Evolutionary conservation across 2,113 vertebrate genomes (phyloP).

Genomic region (Cebus imitator): DNA sequence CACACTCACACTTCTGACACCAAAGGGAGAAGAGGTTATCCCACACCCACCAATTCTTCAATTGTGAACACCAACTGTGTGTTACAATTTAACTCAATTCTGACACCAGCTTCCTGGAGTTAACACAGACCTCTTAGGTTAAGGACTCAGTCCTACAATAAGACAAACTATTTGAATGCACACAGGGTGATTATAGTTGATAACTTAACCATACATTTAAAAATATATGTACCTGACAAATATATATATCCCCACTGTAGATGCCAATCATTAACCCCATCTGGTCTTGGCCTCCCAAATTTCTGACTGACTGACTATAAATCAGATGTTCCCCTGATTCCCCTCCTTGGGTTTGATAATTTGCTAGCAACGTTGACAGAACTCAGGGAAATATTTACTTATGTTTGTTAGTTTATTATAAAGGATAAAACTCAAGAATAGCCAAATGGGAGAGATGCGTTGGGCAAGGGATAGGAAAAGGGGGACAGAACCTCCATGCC

Average conservation of each 20-base stretch:
- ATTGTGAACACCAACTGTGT: neutral
- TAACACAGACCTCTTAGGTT: fast-evolving
- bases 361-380: neutral
- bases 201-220: too few relatives aligned
- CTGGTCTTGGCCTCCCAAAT: neutral
- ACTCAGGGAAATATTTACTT: neutral
- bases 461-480: neutral
- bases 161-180: neutral
- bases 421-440: neutral
- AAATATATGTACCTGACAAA: too few relatives aligned
- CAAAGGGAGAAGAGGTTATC: too few relatives aligned
- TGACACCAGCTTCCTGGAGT: neutral
- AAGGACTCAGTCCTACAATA: neutral
- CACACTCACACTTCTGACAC: neutral
- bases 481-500: too few relatives aligned
- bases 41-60: neutral
- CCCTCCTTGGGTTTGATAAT: neutral
- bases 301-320: neutral
- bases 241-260: too few relatives aligned
- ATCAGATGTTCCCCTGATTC: neutral
- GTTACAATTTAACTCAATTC: neutral
- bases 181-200: too few relatives aligned
- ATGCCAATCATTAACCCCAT: neutral
- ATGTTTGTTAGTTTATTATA: neutral
- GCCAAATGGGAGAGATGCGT: too few relatives aligned